Evolutionary conservation across 1,140 invertebrate species (phyloP).

Genomic region (Neelides sp.): DNA sequence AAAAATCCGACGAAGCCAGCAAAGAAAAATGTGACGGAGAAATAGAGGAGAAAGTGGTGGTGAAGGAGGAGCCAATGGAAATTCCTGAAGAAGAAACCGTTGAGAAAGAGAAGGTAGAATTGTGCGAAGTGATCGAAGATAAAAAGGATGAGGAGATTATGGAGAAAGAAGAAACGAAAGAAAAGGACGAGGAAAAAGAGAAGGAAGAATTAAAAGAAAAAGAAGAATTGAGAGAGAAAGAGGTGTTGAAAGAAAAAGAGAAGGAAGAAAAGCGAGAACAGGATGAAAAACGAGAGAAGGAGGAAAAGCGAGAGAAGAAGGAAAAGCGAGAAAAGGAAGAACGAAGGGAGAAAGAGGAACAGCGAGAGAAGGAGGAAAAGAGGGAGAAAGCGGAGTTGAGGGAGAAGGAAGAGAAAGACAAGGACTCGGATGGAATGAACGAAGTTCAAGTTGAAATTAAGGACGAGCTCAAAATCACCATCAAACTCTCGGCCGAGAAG

Average conservation of each 20-base stretch:
- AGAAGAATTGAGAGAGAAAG: conserved; percentile 30
- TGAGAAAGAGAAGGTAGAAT: conserved; percentile 19
- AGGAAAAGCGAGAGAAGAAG: conserved; percentile 15
- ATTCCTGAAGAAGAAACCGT: conserved; percentile 27
- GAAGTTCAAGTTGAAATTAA: conserved; percentile 29
- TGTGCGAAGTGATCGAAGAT: conserved; percentile 19
- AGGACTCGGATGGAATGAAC: conserved; percentile 17
- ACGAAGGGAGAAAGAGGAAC: conserved; percentile 16
- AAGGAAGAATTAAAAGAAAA: conserved; percentile 26
- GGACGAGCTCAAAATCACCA: conserved; percentile 29
- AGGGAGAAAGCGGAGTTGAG: conserved; percentile 27
- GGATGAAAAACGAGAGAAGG: conserved; percentile 17
- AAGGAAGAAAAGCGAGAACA: conserved; percentile 22
- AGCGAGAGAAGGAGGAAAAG: conserved; percentile 15
- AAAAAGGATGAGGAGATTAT: conserved; percentile 16
- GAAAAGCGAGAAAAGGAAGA: conserved; percentile 21
- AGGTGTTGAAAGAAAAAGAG: conserved; percentile 32
- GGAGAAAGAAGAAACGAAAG: conserved; percentile 9
- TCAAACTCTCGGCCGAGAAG: conserved; percentile 27
- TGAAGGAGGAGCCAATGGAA: conserved; percentile 25
- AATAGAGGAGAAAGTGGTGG: conserved; percentile 13
- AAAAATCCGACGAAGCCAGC: conserved; percentile 14
- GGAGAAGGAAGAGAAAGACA: conserved; percentile 13
- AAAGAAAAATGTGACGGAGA: conserved; percentile 31
- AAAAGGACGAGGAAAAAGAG: conserved; percentile 6